Evolutionary conservation across 2,888 invertebrate species (phyloP).

Genomic region (Hoplodrina blanda): DNA sequence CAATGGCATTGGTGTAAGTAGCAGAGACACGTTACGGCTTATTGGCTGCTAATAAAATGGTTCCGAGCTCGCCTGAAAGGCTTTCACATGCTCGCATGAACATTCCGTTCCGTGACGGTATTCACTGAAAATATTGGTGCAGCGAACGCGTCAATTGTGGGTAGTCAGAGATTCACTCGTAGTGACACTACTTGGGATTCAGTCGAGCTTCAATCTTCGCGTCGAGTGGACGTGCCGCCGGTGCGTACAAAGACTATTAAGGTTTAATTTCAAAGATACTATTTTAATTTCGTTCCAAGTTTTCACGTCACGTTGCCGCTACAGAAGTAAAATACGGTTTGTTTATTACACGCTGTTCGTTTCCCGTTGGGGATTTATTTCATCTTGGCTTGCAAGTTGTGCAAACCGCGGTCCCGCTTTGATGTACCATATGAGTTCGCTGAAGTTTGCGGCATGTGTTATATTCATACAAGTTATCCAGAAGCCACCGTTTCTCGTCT

Average conservation of each 20-base stretch:
- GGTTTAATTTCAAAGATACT: conserved; percentile 42
- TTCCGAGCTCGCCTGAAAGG: conserved; percentile 68
- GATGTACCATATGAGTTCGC: conserved; percentile 50
- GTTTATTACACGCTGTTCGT: conserved; percentile 55
- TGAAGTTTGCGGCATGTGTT: conserved; percentile 44
- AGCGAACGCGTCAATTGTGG: conserved; percentile 63
- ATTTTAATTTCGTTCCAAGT: conserved; percentile 44
- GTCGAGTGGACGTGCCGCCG: conserved; percentile 58
- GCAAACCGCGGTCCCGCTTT: conserved; percentile 43
- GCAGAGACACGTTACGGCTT: conserved; percentile 64
- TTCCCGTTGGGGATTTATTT: conserved; percentile 54
- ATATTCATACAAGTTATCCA: conserved; percentile 39
- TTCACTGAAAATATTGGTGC: conserved; percentile 70
- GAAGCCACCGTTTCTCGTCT: conserved; percentile 9
- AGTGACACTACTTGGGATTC: conserved; percentile 57
- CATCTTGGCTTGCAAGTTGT: conserved; percentile 56
- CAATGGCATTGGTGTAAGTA: conserved; percentile 51
- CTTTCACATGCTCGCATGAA: conserved; percentile 72
- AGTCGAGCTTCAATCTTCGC: conserved; percentile 67
- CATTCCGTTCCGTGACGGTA: conserved; percentile 70
- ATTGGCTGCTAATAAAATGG: conserved; percentile 79
- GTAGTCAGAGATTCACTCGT: conserved; percentile 63
- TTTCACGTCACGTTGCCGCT: conserved; percentile 38
- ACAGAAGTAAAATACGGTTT: conserved; percentile 54
- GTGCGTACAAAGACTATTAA: conserved; percentile 55